Evolutionary conservation across 2,797 vertebrate genomes (phyloP).

Genomic region (Tympanoctomys barrerae): DNA sequence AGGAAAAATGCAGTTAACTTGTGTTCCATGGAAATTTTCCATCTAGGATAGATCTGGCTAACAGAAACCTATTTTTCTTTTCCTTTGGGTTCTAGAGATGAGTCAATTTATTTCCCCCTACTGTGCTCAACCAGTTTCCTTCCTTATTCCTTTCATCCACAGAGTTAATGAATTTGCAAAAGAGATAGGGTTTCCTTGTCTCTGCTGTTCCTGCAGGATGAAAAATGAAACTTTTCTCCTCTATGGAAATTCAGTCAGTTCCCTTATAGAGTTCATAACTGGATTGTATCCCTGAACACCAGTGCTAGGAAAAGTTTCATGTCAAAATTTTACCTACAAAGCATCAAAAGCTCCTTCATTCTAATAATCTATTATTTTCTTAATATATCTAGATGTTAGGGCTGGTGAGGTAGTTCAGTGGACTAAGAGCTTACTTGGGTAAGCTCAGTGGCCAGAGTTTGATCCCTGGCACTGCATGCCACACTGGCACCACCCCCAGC

Average conservation of each 20-base stretch:
- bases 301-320: neutral
- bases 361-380: neutral
- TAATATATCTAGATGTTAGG: neutral
- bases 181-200: neutral
- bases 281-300: neutral
- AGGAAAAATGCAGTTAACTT: neutral
- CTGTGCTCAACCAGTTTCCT: neutral
- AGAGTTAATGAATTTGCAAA: constrained; percentile 34
- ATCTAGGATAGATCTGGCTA: neutral
- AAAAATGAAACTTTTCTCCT: neutral
- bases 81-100: neutral
- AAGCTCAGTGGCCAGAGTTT: too few species aligned
- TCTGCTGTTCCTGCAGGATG: neutral
- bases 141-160: neutral
- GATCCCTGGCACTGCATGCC: too few species aligned
- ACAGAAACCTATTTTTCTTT: neutral
- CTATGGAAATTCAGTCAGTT: neutral
- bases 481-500: too few species aligned
- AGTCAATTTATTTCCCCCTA: neutral
- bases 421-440: too few species aligned
- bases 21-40: neutral
- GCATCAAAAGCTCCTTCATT: neutral
- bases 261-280: neutral
- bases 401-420: too few species aligned
- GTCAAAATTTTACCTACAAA: neutral